phyloP scores from a whole-genome alignment of 2,888 invertebrate genomes.

The Acleris holmiana region DNA sequence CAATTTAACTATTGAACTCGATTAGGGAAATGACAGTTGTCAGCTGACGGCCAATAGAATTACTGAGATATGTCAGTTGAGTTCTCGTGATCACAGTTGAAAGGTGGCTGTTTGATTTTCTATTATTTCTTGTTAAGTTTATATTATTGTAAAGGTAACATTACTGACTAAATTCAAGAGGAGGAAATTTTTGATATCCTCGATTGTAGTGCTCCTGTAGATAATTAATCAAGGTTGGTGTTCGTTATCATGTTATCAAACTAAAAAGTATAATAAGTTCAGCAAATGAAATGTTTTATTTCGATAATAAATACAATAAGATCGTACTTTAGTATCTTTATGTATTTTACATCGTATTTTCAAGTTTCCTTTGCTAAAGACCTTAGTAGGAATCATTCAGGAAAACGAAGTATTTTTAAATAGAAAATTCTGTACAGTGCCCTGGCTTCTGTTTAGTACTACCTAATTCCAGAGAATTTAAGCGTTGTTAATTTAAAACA shows the following conservation, averaged over 20 bases:
- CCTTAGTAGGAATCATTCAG: background rate
- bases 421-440: background rate
- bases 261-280: background rate
- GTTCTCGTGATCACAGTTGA: constrained; percentile 9
- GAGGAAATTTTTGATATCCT: background rate
- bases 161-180: background rate
- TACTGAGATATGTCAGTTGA: background rate
- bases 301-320: background rate
- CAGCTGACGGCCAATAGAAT: constrained; percentile 17
- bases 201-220: too few relatives aligned
- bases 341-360: background rate
- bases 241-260: too few relatives aligned
- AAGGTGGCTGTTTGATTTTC: background rate
- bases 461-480: too few relatives aligned
- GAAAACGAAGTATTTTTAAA: background rate
- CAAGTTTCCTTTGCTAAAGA: background rate
- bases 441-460: background rate
- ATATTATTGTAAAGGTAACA: background rate
- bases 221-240: background rate
- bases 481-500: too few relatives aligned
- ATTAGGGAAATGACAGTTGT: constrained; percentile 8
- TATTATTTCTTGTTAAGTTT: background rate
- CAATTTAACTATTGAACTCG: background rate
- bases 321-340: background rate
- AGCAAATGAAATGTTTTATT: background rate